phyloP scores from a whole-genome alignment of 2,113 vertebrate genomes.

The Syngnathoides biaculeatus region DNA sequence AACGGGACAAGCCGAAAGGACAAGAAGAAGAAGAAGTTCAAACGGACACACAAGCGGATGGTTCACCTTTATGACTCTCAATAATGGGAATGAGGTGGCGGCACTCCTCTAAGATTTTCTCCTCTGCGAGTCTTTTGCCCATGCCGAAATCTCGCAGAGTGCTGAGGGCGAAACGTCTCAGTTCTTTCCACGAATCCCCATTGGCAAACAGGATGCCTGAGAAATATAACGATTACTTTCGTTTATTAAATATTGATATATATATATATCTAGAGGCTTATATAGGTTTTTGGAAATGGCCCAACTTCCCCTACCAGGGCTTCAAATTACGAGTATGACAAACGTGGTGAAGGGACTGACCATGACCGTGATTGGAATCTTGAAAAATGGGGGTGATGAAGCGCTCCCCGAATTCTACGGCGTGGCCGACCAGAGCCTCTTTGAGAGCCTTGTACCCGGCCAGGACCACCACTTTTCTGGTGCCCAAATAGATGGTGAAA shows the following conservation, averaged over 20 bases:
- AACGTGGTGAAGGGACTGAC: slow-evolving; percentile 43
- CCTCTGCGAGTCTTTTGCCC: slow-evolving; percentile 54
- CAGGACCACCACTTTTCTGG: slow-evolving; percentile 74
- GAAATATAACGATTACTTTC: too few relatives aligned
- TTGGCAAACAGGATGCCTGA: slow-evolving; percentile 58
- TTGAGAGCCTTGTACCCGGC: slow-evolving; percentile 77
- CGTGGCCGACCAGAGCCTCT: slow-evolving; percentile 72
- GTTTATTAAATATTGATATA: too few relatives aligned
- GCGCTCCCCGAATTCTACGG: slow-evolving; percentile 78
- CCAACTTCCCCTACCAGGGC: too few relatives aligned
- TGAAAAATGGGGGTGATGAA: slow-evolving; percentile 67
- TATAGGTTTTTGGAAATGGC: too few relatives aligned
- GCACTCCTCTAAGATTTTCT: slow-evolving; percentile 62
- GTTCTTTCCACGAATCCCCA: slow-evolving; percentile 63
- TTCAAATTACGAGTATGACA: too few relatives aligned
- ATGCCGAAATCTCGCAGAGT: slow-evolving; percentile 69
- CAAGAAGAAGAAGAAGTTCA: too few relatives aligned
- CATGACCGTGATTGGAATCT: slow-evolving; percentile 61
- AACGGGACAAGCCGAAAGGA: too few relatives aligned
- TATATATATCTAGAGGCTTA: too few relatives aligned
- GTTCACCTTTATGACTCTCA: slow-evolving; percentile 37
- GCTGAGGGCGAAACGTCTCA: slow-evolving; percentile 65
- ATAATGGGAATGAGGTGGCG: slow-evolving; percentile 37
- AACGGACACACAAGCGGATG: background rate
- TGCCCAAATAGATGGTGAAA: slow-evolving; percentile 78